Conservation (phyloP, 2,888 invertebrate species). For the Coremacera marginata region DNA sequence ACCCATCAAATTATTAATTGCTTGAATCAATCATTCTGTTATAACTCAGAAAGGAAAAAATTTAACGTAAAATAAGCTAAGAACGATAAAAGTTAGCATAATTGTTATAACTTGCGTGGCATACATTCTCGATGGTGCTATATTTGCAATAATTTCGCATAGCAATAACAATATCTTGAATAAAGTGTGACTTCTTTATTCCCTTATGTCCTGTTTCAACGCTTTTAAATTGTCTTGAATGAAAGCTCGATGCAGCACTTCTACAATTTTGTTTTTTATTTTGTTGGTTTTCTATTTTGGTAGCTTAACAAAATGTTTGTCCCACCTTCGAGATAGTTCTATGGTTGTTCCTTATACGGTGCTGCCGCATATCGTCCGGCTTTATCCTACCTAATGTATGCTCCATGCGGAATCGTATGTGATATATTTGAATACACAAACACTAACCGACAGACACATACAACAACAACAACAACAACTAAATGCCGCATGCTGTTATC, state of each 20-base stretch:
- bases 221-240: background rate
- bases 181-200: background rate
- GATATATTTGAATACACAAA: slow-evolving; percentile 14
- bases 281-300: background rate
- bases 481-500: slow-evolving; percentile 37
- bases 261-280: background rate
- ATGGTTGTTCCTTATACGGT: background rate
- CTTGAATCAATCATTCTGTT: too few species aligned
- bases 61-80: too few species aligned
- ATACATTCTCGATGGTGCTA: too few species aligned
- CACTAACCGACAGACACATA: background rate
- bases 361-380: background rate
- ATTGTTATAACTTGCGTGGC: too few species aligned
- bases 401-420: slow-evolving; percentile 22
- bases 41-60: too few species aligned
- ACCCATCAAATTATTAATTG: too few species aligned
- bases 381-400: slow-evolving; percentile 22
- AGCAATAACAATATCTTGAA: too few species aligned
- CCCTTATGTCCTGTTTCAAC: background rate
- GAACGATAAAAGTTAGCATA: too few species aligned
- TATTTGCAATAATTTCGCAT: too few species aligned
- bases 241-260: background rate
- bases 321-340: background rate
- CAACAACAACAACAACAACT: background rate
- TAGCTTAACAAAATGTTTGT: slow-evolving; percentile 7